Percentiles rank a stretch among this genome's conserved stretches.
Conservation (phyloP, 2,797 vertebrate species). For the Hybognathus amarus region DNA sequence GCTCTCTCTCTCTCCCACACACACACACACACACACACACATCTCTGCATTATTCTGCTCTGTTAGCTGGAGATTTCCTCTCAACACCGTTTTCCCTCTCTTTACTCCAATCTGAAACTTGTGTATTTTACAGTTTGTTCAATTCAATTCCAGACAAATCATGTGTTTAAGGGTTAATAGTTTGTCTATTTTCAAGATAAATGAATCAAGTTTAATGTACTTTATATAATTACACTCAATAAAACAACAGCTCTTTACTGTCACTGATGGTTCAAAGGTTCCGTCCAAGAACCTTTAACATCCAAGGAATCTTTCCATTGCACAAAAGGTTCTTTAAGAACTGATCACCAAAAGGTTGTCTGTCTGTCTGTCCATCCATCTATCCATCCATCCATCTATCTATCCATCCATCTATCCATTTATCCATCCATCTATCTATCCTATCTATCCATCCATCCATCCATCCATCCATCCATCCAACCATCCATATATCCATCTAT, state of each 20-base stretch:
- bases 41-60: not conserved
- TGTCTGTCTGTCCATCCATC: too few species aligned
- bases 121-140: not conserved
- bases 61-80: constrained; percentile 21
- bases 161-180: not conserved
- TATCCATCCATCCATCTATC: too few species aligned
- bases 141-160: too few species aligned
- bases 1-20: not conserved
- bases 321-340: not conserved
- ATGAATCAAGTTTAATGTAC: too few species aligned
- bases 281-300: too few species aligned
- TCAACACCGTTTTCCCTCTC: not conserved
- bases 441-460: too few species aligned
- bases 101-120: not conserved
- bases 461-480: too few species aligned
- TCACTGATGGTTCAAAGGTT: not conserved
- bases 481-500: too few species aligned
- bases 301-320: not conserved
- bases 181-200: not conserved
- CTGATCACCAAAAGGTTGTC: too few species aligned
- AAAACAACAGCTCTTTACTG: not conserved
- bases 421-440: too few species aligned
- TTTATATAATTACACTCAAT: not conserved
- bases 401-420: too few species aligned
- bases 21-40: not conserved